These are phyloP conservation scores for Drosophila cognata DNA, from an alignment of 2,888 invertebrate species.

Conservation along the genomic window DNA sequence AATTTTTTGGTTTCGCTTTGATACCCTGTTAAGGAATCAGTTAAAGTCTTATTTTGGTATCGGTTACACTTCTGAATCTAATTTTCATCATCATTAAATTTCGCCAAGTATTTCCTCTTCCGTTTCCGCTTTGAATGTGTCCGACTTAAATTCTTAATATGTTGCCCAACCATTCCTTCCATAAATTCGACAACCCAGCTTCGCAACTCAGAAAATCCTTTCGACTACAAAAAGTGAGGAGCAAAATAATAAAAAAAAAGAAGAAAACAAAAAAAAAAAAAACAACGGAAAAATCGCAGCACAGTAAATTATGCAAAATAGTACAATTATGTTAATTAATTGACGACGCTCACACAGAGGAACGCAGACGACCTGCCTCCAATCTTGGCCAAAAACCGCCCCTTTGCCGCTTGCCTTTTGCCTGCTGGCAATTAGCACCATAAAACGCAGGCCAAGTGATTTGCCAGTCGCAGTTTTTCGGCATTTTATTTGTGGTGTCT, in stretches of 20 bases:
- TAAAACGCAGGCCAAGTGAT: conserved; percentile 75
- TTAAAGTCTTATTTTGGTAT: neutral
- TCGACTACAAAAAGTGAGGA: neutral
- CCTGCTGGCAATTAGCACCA: conserved; percentile 71
- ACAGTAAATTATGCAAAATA: conserved; percentile 75
- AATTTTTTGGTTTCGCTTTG: neutral
- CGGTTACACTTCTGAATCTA: neutral
- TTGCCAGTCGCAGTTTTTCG: conserved; percentile 26
- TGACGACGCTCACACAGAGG: conserved; percentile 48
- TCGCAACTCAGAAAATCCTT: neutral
- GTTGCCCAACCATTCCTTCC: neutral
- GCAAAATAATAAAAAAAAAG: neutral
- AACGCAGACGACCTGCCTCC: conserved; percentile 6
- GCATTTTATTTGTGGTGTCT: conserved; percentile 54
- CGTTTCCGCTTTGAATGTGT: neutral
- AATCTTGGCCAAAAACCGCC: conserved; percentile 24
- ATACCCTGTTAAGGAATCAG: neutral
- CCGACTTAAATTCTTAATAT: neutral
- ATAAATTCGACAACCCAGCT: neutral
- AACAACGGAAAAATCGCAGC: conserved; percentile 29
- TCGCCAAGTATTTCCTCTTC: neutral
- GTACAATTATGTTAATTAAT: conserved; percentile 80
- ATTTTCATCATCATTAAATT: neutral
- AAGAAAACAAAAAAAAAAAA: neutral
- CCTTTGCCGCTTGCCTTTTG: neutral